Conservation (phyloP, 2,797 vertebrate genomes). For the Carapus acus region DNA sequence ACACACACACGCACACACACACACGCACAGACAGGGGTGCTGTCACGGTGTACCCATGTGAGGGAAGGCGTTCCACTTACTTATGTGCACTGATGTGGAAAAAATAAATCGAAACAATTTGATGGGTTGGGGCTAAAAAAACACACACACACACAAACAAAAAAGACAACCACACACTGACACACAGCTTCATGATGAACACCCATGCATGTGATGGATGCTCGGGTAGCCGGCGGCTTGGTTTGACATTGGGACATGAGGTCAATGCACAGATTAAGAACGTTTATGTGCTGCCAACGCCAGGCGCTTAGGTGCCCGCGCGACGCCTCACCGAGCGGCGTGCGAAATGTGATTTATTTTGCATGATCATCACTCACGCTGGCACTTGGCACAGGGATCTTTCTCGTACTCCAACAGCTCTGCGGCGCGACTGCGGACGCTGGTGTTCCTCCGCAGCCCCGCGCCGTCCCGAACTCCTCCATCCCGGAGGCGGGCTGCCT, state of each 20-base stretch:
- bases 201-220: no score
- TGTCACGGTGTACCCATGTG: slow-evolving; percentile 28
- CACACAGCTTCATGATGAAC: slow-evolving; percentile 12
- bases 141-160: slow-evolving; percentile 6
- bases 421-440: slow-evolving; percentile 65
- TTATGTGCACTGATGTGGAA: slow-evolving; percentile 49
- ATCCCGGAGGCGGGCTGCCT: slow-evolving; percentile 83
- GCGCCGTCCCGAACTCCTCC: slow-evolving; percentile 77
- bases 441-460: slow-evolving; percentile 66
- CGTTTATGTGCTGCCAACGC: no score
- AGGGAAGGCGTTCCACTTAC: slow-evolving; percentile 40
- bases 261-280: slow-evolving; percentile 55
- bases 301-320: no score
- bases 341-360: background rate
- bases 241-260: slow-evolving; percentile 58
- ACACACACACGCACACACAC: slow-evolving; percentile 11
- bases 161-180: slow-evolving; percentile 19
- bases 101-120: slow-evolving; percentile 50
- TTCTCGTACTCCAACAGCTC: slow-evolving; percentile 87
- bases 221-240: slow-evolving; percentile 48
- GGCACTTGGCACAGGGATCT: slow-evolving; percentile 83
- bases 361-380: slow-evolving; percentile 70
- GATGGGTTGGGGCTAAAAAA: slow-evolving; percentile 43
- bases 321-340: no score
- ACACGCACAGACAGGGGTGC: no score